Conservation (phyloP, 2,888 invertebrate species). For the Pristionchus fissidentatus region DNA sequence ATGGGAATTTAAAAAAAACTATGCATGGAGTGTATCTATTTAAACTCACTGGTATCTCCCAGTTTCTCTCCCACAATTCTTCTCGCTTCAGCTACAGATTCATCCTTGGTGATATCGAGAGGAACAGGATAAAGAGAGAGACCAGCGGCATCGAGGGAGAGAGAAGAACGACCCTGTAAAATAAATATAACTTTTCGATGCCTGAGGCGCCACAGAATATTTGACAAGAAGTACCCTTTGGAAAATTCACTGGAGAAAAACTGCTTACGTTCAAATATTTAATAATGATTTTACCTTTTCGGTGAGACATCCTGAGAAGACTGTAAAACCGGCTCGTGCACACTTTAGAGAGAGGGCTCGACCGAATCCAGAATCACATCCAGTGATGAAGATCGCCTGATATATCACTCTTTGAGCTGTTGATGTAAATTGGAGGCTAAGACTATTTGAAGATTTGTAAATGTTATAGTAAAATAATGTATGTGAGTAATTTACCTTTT, state of each 20-base stretch:
- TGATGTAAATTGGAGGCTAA: no score
- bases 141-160: neutral
- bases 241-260: no score
- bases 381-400: conserved; percentile 69
- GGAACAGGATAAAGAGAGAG: conserved; percentile 10
- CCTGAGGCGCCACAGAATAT: no score
- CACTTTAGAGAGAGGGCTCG: conserved; percentile 74
- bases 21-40: no score
- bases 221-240: no score
- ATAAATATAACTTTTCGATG: no score
- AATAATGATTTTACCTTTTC: conserved; percentile 58
- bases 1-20: neutral
- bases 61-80: conserved; percentile 25
- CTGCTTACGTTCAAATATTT: no score
- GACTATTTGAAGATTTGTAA: neutral
- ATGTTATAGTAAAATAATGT: neutral
- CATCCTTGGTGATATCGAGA: conserved; percentile 35
- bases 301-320: conserved; percentile 85
- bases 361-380: conserved; percentile 75
- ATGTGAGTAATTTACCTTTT: conserved; percentile 16
- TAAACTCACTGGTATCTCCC: conserved; percentile 14
- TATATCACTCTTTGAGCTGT: no score
- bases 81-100: conserved; percentile 20
- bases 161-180: conserved; percentile 29
- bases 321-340: conserved; percentile 83